Conservation (phyloP, 1,140 invertebrate species). For the Drosophila orosa region DNA sequence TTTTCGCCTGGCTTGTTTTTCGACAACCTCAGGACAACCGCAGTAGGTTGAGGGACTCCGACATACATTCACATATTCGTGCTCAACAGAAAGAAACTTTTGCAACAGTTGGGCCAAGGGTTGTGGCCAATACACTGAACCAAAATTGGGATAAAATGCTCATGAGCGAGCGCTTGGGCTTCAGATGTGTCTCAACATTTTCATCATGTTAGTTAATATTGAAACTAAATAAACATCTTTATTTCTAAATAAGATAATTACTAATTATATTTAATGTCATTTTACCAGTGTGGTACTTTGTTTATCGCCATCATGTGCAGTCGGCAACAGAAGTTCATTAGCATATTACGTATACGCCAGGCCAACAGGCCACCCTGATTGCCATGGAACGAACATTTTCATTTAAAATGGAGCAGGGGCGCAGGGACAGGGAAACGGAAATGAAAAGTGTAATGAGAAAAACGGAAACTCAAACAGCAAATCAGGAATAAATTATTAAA, state of each 20-base stretch:
- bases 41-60: conserved; percentile 10
- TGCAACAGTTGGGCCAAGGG: conserved; percentile 30
- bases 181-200: too few relatives aligned
- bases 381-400: conserved; percentile 13
- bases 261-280: background rate
- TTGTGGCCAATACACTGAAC: background rate
- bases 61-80: conserved; percentile 8
- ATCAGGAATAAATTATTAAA: conserved; percentile 60
- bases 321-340: conserved; percentile 56
- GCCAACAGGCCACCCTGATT: conserved; percentile 31
- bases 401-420: conserved; percentile 3
- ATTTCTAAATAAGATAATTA: too few relatives aligned
- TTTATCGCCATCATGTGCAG: conserved; percentile 24
- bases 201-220: too few relatives aligned
- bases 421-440: conserved; percentile 22
- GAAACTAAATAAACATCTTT: too few relatives aligned
- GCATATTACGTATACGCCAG: conserved; percentile 66
- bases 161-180: too few relatives aligned
- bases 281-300: conserved; percentile 1
- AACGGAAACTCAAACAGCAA: conserved; percentile 46
- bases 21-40: conserved; percentile 30
- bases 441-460: conserved; percentile 42
- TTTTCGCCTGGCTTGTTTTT: conserved; percentile 23
- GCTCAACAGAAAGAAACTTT: conserved; percentile 22
- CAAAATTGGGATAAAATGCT: background rate